A percentile compares a stretch with the other conserved stretches of the same genome.
Conservation (phyloP, 2,113 vertebrate genomes). For the Microcebus murinus region DNA sequence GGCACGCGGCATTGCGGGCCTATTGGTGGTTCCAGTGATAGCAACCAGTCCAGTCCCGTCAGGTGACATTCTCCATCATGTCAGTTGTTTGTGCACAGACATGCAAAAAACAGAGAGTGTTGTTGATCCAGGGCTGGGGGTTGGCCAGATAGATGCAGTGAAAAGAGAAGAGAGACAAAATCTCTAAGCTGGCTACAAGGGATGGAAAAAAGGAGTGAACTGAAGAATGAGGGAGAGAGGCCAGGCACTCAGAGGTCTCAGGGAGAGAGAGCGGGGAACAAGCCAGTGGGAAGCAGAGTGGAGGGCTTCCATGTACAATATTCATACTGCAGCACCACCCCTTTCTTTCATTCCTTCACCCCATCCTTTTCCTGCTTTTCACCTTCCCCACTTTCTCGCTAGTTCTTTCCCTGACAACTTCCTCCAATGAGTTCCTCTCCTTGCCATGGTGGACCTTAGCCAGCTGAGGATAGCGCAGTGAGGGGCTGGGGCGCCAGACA, state of each 20-base stretch:
- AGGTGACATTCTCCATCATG: background rate
- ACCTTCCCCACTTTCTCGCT: background rate
- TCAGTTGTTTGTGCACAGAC: background rate
- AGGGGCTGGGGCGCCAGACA: background rate
- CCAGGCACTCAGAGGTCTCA: background rate
- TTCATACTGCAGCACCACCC: background rate
- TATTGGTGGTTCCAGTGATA: background rate
- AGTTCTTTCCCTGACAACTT: background rate
- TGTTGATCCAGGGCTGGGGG: background rate
- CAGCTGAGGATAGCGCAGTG: background rate
- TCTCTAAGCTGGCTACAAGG: background rate
- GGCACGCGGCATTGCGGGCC: background rate
- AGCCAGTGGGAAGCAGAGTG: background rate
- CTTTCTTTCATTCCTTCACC: background rate
- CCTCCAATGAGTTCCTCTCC: background rate
- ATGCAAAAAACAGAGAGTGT: background rate
- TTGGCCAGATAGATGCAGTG: background rate
- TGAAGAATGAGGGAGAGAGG: background rate
- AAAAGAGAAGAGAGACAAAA: background rate
- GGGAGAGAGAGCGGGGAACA: background rate
- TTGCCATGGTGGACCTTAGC: background rate
- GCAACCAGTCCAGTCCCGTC: background rate
- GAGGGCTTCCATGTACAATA: background rate
- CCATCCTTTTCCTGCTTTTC: background rate
- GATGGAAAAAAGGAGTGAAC: background rate